phyloP scores from a whole-genome alignment of 2,797 vertebrate genomes.

The Eptatretus atami region DNA sequence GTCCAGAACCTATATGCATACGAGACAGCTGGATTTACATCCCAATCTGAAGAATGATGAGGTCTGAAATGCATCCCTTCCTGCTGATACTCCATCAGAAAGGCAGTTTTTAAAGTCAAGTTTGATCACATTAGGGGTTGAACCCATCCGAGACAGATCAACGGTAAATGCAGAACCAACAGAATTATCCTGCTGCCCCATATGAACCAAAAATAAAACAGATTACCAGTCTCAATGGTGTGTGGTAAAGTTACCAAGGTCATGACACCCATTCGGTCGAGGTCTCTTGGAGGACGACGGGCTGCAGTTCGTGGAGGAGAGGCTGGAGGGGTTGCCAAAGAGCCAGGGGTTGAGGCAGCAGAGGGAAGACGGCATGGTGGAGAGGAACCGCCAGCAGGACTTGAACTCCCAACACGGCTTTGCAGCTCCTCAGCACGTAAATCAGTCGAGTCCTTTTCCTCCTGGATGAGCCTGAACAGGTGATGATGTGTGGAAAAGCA shows the following conservation, averaged over 20 bases:
- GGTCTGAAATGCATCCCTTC: no score
- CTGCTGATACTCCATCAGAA: no score
- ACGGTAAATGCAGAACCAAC: no score
- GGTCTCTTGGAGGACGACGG: constrained; percentile 29
- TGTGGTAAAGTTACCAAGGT: constrained; percentile 36
- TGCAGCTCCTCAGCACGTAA: constrained; percentile 45
- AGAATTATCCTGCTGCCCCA: no score
- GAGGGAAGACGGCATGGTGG: constrained; percentile 23
- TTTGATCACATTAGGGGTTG: no score
- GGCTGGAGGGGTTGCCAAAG: constrained; percentile 46
- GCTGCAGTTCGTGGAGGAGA: constrained; percentile 10
- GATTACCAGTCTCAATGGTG: neutral
- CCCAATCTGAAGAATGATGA: no score
- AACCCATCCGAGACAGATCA: no score
- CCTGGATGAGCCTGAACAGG: constrained; percentile 33
- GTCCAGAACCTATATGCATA: no score
- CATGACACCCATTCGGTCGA: constrained; percentile 91
- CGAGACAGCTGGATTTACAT: no score
- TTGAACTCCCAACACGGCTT: constrained; percentile 38
- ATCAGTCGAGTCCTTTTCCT: constrained; percentile 56
- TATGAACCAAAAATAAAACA: no score
- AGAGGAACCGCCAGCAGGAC: constrained; percentile 25
- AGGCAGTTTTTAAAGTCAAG: no score
- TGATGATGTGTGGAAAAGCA: neutral
- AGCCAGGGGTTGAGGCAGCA: constrained; percentile 28